Evolutionary conservation across 1,140 invertebrate species (phyloP).

Genomic region (Delia radicum): DNA sequence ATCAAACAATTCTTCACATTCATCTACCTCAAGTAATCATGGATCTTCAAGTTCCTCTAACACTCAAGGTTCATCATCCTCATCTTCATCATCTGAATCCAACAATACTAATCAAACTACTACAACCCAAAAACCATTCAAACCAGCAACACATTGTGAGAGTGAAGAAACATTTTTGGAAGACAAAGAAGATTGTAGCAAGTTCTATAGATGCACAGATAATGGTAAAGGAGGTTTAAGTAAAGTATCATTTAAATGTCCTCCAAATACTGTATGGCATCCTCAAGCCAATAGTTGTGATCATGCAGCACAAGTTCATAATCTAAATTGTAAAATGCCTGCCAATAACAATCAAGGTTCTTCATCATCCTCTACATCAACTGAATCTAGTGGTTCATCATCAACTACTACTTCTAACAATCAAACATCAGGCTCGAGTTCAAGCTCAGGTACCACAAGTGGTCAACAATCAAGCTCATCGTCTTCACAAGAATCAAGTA

Average conservation of each 20-base stretch:
- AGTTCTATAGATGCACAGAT: slow-evolving; percentile 69
- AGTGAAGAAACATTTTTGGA: slow-evolving; percentile 62
- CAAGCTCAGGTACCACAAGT: background rate
- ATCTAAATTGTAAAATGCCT: slow-evolving; percentile 51
- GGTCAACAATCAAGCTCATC: background rate
- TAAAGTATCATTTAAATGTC: slow-evolving; percentile 66
- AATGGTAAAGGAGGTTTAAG: slow-evolving; percentile 60
- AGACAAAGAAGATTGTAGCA: slow-evolving; percentile 64
- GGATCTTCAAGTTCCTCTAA: slow-evolving; percentile 26
- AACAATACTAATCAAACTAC: slow-evolving; percentile 22
- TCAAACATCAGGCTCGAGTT: slow-evolving; percentile 20
- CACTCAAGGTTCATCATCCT: slow-evolving; percentile 22
- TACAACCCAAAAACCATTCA: slow-evolving; percentile 44
- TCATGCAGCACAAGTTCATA: slow-evolving; percentile 60
- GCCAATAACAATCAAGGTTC: slow-evolving; percentile 31
- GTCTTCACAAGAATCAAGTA: background rate
- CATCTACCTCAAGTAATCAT: slow-evolving; percentile 28
- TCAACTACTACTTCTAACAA: slow-evolving; percentile 29
- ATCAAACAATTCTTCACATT: slow-evolving; percentile 31
- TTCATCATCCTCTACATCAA: slow-evolving; percentile 37
- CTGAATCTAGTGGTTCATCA: slow-evolving; percentile 34
- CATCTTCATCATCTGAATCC: background rate
- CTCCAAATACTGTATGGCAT: slow-evolving; percentile 68
- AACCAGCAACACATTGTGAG: slow-evolving; percentile 48
- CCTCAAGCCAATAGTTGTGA: slow-evolving; percentile 63